phyloP scores from a whole-genome alignment of 2,888 invertebrate genomes.

The Xylota segnis region DNA sequence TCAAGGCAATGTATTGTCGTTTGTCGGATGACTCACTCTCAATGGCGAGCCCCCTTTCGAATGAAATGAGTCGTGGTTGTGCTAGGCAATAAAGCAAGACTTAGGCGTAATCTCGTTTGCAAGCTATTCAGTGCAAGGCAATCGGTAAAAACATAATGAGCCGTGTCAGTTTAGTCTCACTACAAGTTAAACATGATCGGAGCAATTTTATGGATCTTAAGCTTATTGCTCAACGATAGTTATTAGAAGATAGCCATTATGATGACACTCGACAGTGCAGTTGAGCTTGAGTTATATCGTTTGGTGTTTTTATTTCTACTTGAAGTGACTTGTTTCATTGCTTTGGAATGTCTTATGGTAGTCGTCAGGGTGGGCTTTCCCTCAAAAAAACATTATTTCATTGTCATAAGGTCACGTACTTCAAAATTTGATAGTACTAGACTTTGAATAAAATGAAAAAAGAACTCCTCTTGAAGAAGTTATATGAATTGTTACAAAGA shows the following conservation, averaged over 20 bases:
- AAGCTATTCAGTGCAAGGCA: slow-evolving; percentile 27
- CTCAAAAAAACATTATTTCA: too few relatives aligned
- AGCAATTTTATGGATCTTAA: not conserved
- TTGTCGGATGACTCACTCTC: slow-evolving; percentile 19
- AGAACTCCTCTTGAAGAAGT: too few relatives aligned
- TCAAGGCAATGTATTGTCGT: not conserved
- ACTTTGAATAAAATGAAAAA: too few relatives aligned
- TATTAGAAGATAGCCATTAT: not conserved
- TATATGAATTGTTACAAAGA: too few relatives aligned
- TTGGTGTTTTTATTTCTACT: too few relatives aligned
- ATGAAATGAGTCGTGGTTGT: slow-evolving; percentile 1
- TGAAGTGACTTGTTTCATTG: too few relatives aligned
- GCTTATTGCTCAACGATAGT: not conserved
- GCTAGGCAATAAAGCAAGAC: slow-evolving; percentile 4
- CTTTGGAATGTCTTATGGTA: too few relatives aligned
- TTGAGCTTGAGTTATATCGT: not conserved
- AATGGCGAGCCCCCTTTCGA: slow-evolving; percentile 34
- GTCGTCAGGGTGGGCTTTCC: too few relatives aligned
- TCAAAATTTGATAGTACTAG: too few relatives aligned
- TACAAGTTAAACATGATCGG: not conserved
- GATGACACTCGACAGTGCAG: not conserved
- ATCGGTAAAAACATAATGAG: slow-evolving; percentile 9
- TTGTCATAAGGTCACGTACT: too few relatives aligned
- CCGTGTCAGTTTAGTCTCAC: not conserved
- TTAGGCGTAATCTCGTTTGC: slow-evolving; percentile 45